Evolutionary conservation across 1,140 invertebrate species (phyloP), one percentile per base, ranked within the genome.

Genomic region (Drosophila mauritiana): DNA sequence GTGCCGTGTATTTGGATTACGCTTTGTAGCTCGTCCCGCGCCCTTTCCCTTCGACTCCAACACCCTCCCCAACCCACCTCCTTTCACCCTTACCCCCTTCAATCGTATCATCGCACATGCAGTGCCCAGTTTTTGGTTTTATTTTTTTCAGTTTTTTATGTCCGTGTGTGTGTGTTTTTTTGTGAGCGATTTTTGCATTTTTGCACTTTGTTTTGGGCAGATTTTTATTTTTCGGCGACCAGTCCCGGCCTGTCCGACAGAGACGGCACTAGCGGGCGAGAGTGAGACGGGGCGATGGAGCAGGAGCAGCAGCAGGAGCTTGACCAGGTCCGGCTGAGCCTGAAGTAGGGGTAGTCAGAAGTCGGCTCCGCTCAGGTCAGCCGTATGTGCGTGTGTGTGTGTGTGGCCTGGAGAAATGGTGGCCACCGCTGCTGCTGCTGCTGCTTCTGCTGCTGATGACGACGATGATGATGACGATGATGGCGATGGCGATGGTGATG

Each of bases 191-290:
- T 80, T 74, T 72, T 78, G 79, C 67, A 56, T 77, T 73, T 85
- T 73, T 84, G 65, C 52, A 56, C 72, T 58, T 67, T 80, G 59
- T 90, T 84, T 91, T 91, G 80, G 83, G 70, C 80, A 84, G 84
- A 89, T 91, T 91, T 89, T 89, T 84, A 79, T 91, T 91, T 89
- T 91, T 91, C 80, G 80, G 80, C 81, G 76, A 78, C 82, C 59
- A 64, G 59, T 70, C 48, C 77, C 55, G 69, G 55, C 51, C 68
- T 54, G 48, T 58, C 59, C 75, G 75, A 74, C 55, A 59, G 73
- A 57, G 64, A 73, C 55, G 42, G 78, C 22, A 25, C 39, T 25
- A 39, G 17, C 31, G 25, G 13, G 12, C 6, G 22, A 11, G 2
- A 34, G 17, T 27, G 48, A 48, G 55, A 43, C 10, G 11, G 62